phyloP scores from a whole-genome alignment of 1,140 invertebrate genomes.

The Lysiphlebus fabarum region DNA sequence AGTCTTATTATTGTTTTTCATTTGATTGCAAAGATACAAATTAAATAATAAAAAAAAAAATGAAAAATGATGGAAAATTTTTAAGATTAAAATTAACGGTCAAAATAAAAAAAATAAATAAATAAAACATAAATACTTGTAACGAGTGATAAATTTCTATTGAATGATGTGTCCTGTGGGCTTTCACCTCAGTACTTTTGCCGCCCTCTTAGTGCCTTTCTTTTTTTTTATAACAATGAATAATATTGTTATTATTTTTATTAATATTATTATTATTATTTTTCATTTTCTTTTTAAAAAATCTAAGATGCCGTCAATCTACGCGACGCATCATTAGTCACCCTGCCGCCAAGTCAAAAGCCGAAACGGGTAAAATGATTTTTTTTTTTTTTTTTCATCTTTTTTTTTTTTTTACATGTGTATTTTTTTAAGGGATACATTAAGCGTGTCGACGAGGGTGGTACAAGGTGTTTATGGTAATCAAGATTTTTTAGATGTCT shows the following conservation, averaged over 20 bases:
- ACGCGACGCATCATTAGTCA: constrained; percentile 39
- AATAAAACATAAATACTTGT: too few relatives aligned
- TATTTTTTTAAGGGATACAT: background rate
- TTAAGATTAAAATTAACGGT: too few relatives aligned
- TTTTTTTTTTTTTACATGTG: too few relatives aligned
- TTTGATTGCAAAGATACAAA: too few relatives aligned
- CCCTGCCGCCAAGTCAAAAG: constrained; percentile 32
- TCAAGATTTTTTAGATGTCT: constrained; percentile 2
- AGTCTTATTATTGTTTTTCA: too few relatives aligned
- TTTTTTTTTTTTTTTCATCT: constrained; percentile 16
- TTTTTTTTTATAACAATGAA: background rate
- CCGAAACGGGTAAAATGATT: constrained; percentile 36
- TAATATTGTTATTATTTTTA: too few relatives aligned
- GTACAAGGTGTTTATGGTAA: constrained; percentile 42
- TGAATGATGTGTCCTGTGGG: background rate
- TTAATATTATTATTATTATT: too few relatives aligned
- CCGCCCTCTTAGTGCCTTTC: constrained; percentile 23
- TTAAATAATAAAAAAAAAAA: too few relatives aligned
- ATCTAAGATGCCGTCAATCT: background rate
- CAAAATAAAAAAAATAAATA: too few relatives aligned
- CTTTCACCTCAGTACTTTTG: background rate
- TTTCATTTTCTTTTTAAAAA: background rate
- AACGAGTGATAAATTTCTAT: background rate
- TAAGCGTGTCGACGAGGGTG: constrained; percentile 30
- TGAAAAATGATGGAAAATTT: too few relatives aligned